Evolutionary conservation across 2,797 vertebrate species (phyloP).

Genomic region (Sebastes taczanowskii): DNA sequence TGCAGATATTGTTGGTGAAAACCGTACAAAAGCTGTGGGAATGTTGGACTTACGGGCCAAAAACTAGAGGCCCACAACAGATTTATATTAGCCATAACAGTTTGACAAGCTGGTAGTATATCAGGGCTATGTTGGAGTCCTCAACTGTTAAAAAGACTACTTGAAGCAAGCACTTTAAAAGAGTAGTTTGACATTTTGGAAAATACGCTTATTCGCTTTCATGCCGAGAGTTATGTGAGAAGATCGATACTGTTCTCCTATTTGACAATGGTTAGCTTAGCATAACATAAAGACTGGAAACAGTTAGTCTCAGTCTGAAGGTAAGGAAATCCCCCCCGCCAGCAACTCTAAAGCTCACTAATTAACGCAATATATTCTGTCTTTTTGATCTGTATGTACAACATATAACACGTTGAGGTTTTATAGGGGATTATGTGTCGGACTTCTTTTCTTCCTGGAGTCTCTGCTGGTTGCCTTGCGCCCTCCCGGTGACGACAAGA

Average conservation of each 20-base stretch:
- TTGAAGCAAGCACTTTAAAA: background rate
- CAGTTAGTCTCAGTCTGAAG: background rate
- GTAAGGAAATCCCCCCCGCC: background rate
- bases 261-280: too few relatives aligned
- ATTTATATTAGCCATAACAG: background rate
- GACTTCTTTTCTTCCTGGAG: background rate
- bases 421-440: background rate
- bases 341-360: background rate
- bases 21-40: background rate
- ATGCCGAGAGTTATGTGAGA: background rate
- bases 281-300: background rate
- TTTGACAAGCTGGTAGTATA: background rate
- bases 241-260: too few relatives aligned
- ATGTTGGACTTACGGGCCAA: background rate
- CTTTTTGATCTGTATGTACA: background rate
- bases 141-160: background rate
- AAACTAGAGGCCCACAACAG: background rate
- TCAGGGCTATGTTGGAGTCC: background rate
- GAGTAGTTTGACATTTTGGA: background rate
- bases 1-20: background rate
- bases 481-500: background rate
- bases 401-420: background rate
- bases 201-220: background rate
- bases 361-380: background rate
- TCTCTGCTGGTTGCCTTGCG: background rate